Base-by-base conservation (phyloP, 2,797 vertebrate genomes). In the Apogon hyalosoma region DNA sequence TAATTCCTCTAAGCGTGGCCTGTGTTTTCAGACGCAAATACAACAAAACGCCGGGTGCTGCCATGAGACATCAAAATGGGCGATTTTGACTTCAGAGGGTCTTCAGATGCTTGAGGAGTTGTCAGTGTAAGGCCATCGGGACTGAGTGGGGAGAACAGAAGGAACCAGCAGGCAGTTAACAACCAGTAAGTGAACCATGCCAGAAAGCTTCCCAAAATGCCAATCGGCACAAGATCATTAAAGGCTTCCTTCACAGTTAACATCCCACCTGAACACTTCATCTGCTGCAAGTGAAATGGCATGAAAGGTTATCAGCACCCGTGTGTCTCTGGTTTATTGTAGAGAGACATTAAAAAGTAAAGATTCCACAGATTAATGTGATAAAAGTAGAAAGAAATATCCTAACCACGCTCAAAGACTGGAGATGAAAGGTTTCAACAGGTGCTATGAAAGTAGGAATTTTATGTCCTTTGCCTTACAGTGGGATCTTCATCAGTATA, bases 31-130 rank as follows among this genome's bases (percentile, higher is more conserved):
- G 83, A 90, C 66, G 80, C 88, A 92, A 92, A 93, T 84, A 86
- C 83, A 92, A 92, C 87, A 83, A 92, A 93, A 92, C 81, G 67
- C 61, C 31, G 76, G 79, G 73, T 42, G 69, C 87, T 85, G 80
- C 85, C 87, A 84, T 38, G 87, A 88, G 87, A 90, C 90, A 90
- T 91, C 87, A 91, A 83, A 90, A 91, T 81, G 84, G 89, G 75
- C 36, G 85, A 89, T 87, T 89, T 86, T 86, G 88, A 93, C 92
- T 93, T 93, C 91, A 93, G 89, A 94, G 92, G 91, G 86, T 83
- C 88, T 91, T 92, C 77, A 89, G 86, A 91, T 89, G 86, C 88
- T 87, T 68, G 87, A 90, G 80, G 87, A 90, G 87, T 77, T 85
- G 90, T 91, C 87, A 88, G 81, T 77, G 88, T 84, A 33, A 79